Evolutionary conservation across 2,113 vertebrate species (phyloP).

Genomic region (Chloropsis cyanopogon): DNA sequence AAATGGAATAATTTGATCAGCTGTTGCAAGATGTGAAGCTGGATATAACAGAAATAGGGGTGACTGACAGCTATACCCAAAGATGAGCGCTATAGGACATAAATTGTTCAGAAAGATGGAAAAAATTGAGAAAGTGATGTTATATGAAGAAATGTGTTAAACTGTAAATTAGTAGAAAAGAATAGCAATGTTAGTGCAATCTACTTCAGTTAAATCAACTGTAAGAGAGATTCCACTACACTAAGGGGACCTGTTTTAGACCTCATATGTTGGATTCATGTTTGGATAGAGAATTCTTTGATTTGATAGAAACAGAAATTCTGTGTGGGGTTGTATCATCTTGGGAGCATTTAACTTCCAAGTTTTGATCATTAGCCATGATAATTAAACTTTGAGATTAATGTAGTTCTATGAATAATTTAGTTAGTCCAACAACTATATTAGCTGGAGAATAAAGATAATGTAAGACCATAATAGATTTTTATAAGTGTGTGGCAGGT

Average conservation of each 20-base stretch:
- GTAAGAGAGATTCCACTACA: not conserved
- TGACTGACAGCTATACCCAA: not conserved
- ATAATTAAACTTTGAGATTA: slow-evolving; percentile 23
- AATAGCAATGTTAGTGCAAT: not conserved
- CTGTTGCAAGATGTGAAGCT: not conserved
- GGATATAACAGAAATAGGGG: not conserved
- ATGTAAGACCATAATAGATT: not conserved
- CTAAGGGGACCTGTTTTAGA: not conserved
- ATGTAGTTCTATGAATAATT: slow-evolving; percentile 1
- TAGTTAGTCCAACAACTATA: not conserved
- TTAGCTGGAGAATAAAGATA: not conserved
- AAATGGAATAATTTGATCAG: not conserved
- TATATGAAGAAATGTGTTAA: not conserved
- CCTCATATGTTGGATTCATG: not conserved
- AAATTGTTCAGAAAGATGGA: not conserved
- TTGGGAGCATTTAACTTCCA: not conserved
- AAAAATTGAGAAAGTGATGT: not conserved
- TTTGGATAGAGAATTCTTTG: not conserved
- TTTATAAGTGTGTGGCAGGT: not conserved
- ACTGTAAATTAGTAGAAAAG: not conserved
- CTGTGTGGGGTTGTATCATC: not conserved
- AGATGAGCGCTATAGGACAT: not conserved
- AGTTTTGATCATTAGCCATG: not conserved
- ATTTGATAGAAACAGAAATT: not conserved
- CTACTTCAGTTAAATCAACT: not conserved